Evolutionary conservation across 2,113 vertebrate species (phyloP).

Genomic region (Anoura caudifer): DNA sequence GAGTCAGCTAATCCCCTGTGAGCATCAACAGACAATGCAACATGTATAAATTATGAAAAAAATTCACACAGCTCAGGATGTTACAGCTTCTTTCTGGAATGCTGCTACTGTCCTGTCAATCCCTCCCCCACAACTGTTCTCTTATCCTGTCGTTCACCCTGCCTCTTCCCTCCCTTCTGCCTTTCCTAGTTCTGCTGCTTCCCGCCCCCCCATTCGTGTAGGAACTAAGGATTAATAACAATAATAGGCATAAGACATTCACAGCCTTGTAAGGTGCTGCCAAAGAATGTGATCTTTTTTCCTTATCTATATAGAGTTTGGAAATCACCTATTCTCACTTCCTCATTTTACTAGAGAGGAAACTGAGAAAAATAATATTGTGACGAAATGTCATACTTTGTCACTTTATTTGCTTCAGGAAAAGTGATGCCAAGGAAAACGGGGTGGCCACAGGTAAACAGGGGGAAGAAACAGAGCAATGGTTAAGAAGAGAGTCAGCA

Average conservation of each 20-base stretch:
- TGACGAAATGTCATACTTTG: background rate
- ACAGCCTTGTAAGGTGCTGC: background rate
- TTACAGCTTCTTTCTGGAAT: conserved; percentile 35
- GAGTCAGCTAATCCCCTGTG: conserved; percentile 14
- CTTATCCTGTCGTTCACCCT: background rate
- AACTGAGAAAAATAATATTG: background rate
- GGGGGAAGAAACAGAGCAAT: background rate
- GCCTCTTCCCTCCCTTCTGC: background rate
- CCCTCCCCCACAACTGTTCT: background rate
- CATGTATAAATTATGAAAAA: background rate
- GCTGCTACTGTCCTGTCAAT: background rate
- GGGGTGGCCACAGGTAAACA: background rate
- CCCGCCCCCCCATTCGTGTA: background rate
- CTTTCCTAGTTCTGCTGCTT: background rate
- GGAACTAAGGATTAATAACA: background rate
- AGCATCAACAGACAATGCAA: background rate
- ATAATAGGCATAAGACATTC: background rate
- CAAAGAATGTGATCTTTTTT: background rate
- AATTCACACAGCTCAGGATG: background rate
- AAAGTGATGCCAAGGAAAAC: background rate
- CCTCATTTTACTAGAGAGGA: background rate
- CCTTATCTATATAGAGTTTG: background rate
- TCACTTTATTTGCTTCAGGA: background rate
- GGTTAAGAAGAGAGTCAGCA: background rate
- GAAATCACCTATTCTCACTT: background rate